Evolutionary conservation across 2,888 invertebrate species (phyloP), one percentile per base, ranked within the genome.

Genomic region (Watsonalla cultraria): DNA sequence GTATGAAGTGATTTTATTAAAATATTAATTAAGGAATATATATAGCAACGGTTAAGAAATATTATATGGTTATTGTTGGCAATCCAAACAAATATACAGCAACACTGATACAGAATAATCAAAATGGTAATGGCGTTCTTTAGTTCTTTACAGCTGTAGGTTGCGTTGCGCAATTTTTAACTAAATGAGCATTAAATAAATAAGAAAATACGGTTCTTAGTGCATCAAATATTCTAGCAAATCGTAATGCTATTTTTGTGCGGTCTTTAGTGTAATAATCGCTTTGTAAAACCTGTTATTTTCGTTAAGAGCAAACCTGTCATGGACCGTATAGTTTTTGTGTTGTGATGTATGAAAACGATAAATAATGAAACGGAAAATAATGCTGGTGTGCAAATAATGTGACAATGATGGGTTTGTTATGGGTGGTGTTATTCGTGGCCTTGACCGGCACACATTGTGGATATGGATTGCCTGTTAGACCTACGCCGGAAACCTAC

Each of bases 151-250:
- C 88, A 90, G 89, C 87, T 90, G 89, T 82, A 80, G 87, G 86
- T 90, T 90, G 90, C 90, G 86, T 90, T 90, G 90, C 90, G 90
- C 90, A 90, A 90, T 90, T 90, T 89, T 81, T 78, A 84, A 84
- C 82, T 89, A 89, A 89, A 88, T 86, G 81, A 84, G 79, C 80
- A 79, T 76, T 73, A 82, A 86, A 82, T 81, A 77, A 78, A 74
- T 67, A 77, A 71, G 66, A 66, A 79, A 78, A 76, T 73, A 68
- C 68, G 77, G 68, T 73, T 80, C 72, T 72, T 76, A 76, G 78
- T 77, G 71, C 70, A 79, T 69, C 65, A 78, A 79, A 73, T 76
- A 72, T 66, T 73, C 65, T 59, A 65, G 61, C 74, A 64, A 66
- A 68, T 65, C 68, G 74, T 74, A 74, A 84, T 82, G 82, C 71